Evolutionary conservation across 2,888 invertebrate genomes (phyloP), one percentile per base, ranked within the genome.

Genomic region (Muschampia plurimacula): DNA sequence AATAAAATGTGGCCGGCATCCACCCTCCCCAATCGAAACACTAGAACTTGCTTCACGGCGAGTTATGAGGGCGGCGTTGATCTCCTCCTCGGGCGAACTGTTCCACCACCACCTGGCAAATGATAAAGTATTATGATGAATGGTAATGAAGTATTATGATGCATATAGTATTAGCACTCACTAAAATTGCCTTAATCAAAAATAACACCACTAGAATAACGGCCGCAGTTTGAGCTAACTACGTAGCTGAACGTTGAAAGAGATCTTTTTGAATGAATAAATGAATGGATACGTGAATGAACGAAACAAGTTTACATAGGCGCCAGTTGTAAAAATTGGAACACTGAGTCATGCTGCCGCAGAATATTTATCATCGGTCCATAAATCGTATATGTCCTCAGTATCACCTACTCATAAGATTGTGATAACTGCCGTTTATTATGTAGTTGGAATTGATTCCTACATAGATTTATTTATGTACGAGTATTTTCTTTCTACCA

Each of bases 291-390:
- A 55, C 55, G 49, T 55, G 59, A 70, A 59, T 70, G 70, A 65
- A 70, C 57, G 65, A 65, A 70, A 70, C 70, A 59, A 70, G 70
- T 65, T 65, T 49, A 44, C 22, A 44, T 55, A 57, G 55, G 69
- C 69, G 70, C 70, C 70, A 70, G 44, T 70, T 46, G 44, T 57
- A 70, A 70, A 70, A 70, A 70, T 65, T 70, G 44, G 70, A 64
- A 65, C 70, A 65, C 41, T 46, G 59, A 70, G 41, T 70, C 65
- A 70, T 32, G 55, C 32, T 22, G 44, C 41, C 57, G 22, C 46
- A 65, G 46, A 70, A 70, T 70, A 69, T 64, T 70, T 65, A 70
- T 65, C 63, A 64, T 65, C 59, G 15, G 70, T 12, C 70, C 65
- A 70, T 70, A 65, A 70, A 70, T 70, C 55, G 55, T 52, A 69